Percentiles rank a stretch among this genome's conserved stretches.
phyloP scores from a whole-genome alignment of 2,113 vertebrate genomes.

The Sinocyclocheilus anophthalmus region DNA sequence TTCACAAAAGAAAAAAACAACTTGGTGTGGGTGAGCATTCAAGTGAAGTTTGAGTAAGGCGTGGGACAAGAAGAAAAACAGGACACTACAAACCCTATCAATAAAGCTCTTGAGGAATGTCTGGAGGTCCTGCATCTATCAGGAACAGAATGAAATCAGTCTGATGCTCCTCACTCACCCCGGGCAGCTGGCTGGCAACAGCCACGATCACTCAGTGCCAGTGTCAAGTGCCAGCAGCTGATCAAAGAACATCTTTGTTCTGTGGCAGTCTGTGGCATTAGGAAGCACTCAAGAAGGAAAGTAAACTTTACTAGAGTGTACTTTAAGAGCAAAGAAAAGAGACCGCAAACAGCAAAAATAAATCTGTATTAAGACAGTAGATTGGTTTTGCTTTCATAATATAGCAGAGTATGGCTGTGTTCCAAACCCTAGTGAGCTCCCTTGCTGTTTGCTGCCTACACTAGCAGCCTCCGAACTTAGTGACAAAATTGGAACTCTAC shows the following conservation, averaged over 20 bases:
- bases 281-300: slow-evolving; percentile 32
- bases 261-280: slow-evolving; percentile 33
- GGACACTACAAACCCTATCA: slow-evolving; percentile 31
- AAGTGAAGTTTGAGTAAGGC: background rate
- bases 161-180: slow-evolving; percentile 42
- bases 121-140: slow-evolving; percentile 28
- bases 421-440: background rate
- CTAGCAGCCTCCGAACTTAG: too few relatives aligned
- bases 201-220: slow-evolving; percentile 24
- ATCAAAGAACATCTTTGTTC: slow-evolving; percentile 40
- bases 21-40: slow-evolving; percentile 16
- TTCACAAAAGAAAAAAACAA: slow-evolving; percentile 11
- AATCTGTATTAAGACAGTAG: background rate
- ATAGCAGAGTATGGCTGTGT: background rate
- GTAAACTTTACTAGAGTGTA: background rate
- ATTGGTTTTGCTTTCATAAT: background rate
- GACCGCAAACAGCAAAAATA: background rate
- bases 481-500: too few relatives aligned
- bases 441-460: too few relatives aligned
- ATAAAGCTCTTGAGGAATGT: slow-evolving; percentile 44
- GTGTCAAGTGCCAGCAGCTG: slow-evolving; percentile 51
- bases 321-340: background rate
- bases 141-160: slow-evolving; percentile 9
- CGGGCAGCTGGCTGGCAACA: slow-evolving; percentile 50
- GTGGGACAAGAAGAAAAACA: background rate